Evolutionary conservation across 2,888 invertebrate genomes (phyloP).

Genomic region (Diarsia rubi): DNA sequence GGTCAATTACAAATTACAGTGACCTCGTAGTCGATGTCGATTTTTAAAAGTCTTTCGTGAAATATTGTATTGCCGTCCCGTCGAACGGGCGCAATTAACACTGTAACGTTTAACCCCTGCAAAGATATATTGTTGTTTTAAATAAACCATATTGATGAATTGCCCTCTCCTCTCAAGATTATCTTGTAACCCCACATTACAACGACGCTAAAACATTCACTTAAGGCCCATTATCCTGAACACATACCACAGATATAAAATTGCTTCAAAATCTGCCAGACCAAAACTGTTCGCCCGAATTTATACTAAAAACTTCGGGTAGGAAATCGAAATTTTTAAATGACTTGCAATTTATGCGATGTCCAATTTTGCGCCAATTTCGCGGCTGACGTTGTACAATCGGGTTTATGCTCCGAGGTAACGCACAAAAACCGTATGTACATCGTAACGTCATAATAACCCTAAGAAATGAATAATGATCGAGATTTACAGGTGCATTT

Average conservation of each 20-base stretch:
- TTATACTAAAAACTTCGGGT: constrained; percentile 54
- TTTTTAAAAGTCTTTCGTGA: constrained; percentile 70
- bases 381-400: constrained; percentile 75
- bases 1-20: constrained; percentile 71
- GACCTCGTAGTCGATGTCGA: constrained; percentile 49
- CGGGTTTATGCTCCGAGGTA: constrained; percentile 68
- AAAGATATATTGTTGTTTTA: constrained; percentile 79
- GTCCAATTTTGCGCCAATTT: constrained; percentile 88
- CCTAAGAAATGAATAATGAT: constrained; percentile 78
- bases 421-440: constrained; percentile 76
- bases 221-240: constrained; percentile 62
- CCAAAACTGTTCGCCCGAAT: constrained; percentile 44
- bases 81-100: constrained; percentile 70
- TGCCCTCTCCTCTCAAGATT: constrained; percentile 62
- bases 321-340: constrained; percentile 72
- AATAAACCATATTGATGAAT: constrained; percentile 79
- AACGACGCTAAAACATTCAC: constrained; percentile 59
- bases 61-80: constrained; percentile 64
- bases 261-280: constrained; percentile 56
- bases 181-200: constrained; percentile 61
- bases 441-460: constrained; percentile 78
- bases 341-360: constrained; percentile 82
- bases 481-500: constrained; percentile 78
- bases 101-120: constrained; percentile 60
- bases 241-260: constrained; percentile 58